Base-by-base conservation (phyloP, 2,113 vertebrate species). In the Bolborhynchus lineola region DNA sequence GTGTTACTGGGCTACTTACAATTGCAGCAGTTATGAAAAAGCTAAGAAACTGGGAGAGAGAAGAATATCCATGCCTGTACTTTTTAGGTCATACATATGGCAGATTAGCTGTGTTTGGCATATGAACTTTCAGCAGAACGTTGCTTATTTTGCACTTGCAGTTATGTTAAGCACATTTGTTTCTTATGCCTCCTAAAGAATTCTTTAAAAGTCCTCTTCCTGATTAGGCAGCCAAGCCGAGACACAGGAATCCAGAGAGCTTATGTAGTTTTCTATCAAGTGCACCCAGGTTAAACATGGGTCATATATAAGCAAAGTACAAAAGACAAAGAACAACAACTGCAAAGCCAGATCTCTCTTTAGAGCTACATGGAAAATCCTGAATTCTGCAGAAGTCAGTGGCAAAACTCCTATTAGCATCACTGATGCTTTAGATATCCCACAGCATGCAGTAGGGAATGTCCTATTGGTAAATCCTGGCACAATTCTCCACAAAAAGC, bases 61-160 rank as follows among this genome's bases (percentile, higher is more conserved):
- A 90, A 67, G 64, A 93, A 83, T 53, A 96, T 47, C 82, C 60
- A 46, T 86, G 90, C 70, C 88, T 94, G 16, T 81, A 77, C 33
- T 86, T 96, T 96, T 90, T 74, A 86, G 92, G 88, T 92, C 93
- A 82, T 65, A 18, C 92, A 92, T 92, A 94, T 52, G 90, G 94
- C 70, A 68, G 41, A 90, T 92, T 92, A 94, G 55, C 42, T 70
- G 60, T 10, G 52, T 96, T 93, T 86, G 90, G 82, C 37, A 31
- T 53, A 33, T 77, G 82, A 95, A 93, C 95, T 94, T 93, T 82
- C 57, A 92, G 60, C 82, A 94, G 79, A 71, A 90, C 24, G 52
- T 37, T 88, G 79, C 55, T 88, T 88, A 39, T 90, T 95, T 95
- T 71, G 63, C 82, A 88, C 82, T 79, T 86, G 39, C 50, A 68